Evolutionary conservation across 2,888 invertebrate species (phyloP), one percentile per base, ranked within the genome.

Genomic region (Volucella zonaria): DNA sequence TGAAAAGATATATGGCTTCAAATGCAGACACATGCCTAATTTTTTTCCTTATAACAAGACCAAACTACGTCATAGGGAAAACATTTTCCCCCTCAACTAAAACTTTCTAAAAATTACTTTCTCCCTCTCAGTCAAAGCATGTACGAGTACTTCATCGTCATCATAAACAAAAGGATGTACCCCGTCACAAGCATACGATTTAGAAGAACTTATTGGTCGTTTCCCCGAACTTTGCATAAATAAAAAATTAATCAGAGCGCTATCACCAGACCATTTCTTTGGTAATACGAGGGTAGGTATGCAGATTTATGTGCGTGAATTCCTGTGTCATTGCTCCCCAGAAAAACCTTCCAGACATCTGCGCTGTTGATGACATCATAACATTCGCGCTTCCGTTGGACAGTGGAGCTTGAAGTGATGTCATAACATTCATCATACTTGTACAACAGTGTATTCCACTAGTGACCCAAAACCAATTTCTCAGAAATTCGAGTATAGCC

Each of bases 321-420:
- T 15, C 31, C 58, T 18, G 40, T 58, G 58, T 58, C 70, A 47
- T 15, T 49, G 58, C 58, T 58, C n/a, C 18, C n/a, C 18, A 2
- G 14, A 45, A n/a, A n/a, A n/a, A 45, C 8, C n/a, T 45, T 54
- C 12, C 12, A 18, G 9, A 11, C n/a, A 47, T 56, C 18, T 49
- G 18, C 40, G 49, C 47, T 40, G 42, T 8, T 56, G 58, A 42
- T 75, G 66, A 75, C 75, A 75, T 75, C 75, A 75, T 14, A 42
- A 51, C 54, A 42, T 14, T 49, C 58, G 9, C 58, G 43, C 49
- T 49, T 56, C 49, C 74, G 74, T 31, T 31, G 31, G 31, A n/a
- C 45, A 15, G 9, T 10, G 43, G 23, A 31, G 18, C 31, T 23
- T n/a, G 11, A 11, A 66, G 66, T 75, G 75, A 75, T 67, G 66